Conservation (phyloP, 1,140 invertebrate species). For the Mizuhopecten yessoensis region DNA sequence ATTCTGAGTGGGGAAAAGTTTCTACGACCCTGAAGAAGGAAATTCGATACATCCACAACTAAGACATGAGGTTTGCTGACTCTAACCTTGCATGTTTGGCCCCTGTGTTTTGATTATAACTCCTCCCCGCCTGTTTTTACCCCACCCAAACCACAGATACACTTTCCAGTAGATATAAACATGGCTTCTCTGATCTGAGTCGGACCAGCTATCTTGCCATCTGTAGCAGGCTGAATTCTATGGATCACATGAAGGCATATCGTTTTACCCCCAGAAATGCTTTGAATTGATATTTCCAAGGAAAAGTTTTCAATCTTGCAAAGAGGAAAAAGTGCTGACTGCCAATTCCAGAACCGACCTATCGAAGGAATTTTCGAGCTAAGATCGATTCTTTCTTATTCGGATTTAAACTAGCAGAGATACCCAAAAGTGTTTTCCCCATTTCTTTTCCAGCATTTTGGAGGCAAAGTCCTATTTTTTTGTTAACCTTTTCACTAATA, state of each 20-base stretch:
- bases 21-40: neutral
- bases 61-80: neutral
- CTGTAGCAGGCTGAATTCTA: neutral
- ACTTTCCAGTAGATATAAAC: slow-evolving; percentile 17
- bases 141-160: neutral
- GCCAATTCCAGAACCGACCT: neutral
- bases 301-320: slow-evolving; percentile 39
- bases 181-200: neutral
- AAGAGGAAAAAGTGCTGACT: neutral
- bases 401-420: neutral
- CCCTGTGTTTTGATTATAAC: slow-evolving; percentile 5
- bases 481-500: neutral
- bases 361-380: neutral
- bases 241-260: neutral
- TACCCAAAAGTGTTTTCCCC: neutral
- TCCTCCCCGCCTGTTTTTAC: neutral
- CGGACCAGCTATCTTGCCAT: neutral
- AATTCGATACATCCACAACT: neutral
- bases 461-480: neutral
- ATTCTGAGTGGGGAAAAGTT: neutral
- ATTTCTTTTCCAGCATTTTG: neutral
- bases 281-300: slow-evolving; percentile 28
- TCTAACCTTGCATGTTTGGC: neutral
- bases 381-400: neutral
- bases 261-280: neutral